Conservation (phyloP, 2,113 vertebrate genomes). For the Lasiurus borealis region DNA sequence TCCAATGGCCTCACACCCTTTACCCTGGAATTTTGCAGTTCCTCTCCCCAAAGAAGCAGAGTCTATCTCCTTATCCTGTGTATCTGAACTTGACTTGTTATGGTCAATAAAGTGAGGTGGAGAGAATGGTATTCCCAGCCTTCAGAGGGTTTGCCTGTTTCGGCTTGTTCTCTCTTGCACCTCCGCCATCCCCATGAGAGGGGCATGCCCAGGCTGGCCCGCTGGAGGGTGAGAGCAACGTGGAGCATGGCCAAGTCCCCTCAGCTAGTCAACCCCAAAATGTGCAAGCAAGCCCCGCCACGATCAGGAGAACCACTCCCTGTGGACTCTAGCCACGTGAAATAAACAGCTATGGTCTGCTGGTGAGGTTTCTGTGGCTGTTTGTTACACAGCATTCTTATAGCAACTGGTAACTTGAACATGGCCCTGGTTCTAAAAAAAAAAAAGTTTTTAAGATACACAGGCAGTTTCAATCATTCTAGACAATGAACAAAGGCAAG, state of each 20-base stretch:
- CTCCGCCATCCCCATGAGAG: neutral
- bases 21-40: neutral
- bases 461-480: neutral
- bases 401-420: neutral
- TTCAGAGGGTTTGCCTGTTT: neutral
- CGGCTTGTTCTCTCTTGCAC: neutral
- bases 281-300: neutral
- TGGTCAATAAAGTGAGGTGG: neutral
- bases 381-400: neutral
- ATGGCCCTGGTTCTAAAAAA: neutral
- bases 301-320: neutral
- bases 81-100: neutral
- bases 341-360: neutral
- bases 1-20: neutral
- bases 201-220: neutral
- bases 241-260: too few relatives aligned
- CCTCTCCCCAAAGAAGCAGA: neutral
- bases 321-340: neutral
- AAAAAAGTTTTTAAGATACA: neutral
- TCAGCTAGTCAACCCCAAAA: neutral
- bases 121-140: neutral
- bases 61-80: neutral
- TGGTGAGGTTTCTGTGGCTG: neutral
- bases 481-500: conserved; percentile 6
- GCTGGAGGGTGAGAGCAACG: neutral